Evolutionary conservation across 2,113 vertebrate species (phyloP).

Genomic region (Oceanodroma tethys): DNA sequence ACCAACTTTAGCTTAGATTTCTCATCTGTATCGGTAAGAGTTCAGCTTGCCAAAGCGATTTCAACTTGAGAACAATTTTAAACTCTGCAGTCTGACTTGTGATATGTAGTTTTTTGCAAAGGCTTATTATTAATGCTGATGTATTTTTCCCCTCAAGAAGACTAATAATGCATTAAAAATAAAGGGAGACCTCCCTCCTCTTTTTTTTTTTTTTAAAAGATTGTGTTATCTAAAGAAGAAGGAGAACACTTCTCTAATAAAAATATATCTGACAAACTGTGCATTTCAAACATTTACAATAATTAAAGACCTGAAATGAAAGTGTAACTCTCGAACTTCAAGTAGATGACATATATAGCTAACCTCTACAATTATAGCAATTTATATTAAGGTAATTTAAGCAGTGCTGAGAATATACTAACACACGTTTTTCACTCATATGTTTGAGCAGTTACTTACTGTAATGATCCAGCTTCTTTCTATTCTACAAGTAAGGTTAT

Average conservation of each 20-base stretch:
- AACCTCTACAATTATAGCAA: accelerated
- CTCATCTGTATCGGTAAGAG: background rate
- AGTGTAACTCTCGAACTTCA: background rate
- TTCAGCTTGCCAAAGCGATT: background rate
- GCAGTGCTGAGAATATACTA: background rate
- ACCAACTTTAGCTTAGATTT: background rate
- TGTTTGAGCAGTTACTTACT: background rate
- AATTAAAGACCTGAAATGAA: background rate
- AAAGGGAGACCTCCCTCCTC: background rate
- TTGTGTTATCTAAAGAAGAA: background rate
- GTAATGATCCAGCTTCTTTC: background rate
- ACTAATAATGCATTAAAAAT: background rate
- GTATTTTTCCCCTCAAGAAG: background rate
- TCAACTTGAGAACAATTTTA: background rate
- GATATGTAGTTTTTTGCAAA: background rate
- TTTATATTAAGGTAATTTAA: background rate
- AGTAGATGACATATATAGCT: background rate
- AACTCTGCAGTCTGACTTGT: background rate
- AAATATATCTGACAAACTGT: background rate
- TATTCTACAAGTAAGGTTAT: background rate
- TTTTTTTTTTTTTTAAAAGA: background rate
- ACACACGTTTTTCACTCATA: background rate
- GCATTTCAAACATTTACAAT: background rate
- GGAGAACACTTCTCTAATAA: background rate
- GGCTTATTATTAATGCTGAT: background rate